Evolutionary conservation across 2,888 invertebrate genomes (phyloP), one percentile per base, ranked within the genome.

Genomic region (Andrena minutula): DNA sequence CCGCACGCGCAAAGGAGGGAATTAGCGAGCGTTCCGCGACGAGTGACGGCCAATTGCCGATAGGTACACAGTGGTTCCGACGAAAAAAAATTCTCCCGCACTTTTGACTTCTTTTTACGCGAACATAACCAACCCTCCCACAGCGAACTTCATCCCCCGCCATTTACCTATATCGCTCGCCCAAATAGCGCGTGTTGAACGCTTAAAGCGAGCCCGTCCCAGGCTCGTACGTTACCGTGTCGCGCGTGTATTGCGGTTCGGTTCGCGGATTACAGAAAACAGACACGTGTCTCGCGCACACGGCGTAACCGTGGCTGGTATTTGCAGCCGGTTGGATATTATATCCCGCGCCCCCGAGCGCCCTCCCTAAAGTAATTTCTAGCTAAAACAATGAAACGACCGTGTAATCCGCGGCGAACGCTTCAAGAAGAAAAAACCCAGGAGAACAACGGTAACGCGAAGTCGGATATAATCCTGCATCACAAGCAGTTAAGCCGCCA

Each of bases 231-330:
- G 41, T 12, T 20, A 23, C 28, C 10, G 41, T 63, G 70, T 41
- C 51, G 35, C 16, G 61, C 26, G 30, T 30, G 35, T 53, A 65
- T 66, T 72, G 79, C 79, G 80, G 79, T 80, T 72, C 65, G 49
- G 60, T 60, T 28, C 61, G 51, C 60, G 73, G 75, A 82, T 82
- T 75, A 75, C 64, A 75, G 81, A 75, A 74, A 81, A 81, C 68
- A 41, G 81, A 74, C 81, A 80, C 81, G 81, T 81, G 81, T 81
- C 74, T 30, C 32, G 49, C 47, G 49, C 80, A 79, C 66, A 49
- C 69, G 49, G 35, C 30, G 47, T 32, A 32, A 66, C 51, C 32
- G 8, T 49, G 30, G 58, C 8, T 35, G 49, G 49, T 60, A 47
- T 58, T 61, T 66, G 53, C 53, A 41, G 20, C 35, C 26, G 23